Evolutionary conservation across 2,113 vertebrate species (phyloP), one percentile per base, ranked within the genome.

Genomic region (Lipophrys pholis): DNA sequence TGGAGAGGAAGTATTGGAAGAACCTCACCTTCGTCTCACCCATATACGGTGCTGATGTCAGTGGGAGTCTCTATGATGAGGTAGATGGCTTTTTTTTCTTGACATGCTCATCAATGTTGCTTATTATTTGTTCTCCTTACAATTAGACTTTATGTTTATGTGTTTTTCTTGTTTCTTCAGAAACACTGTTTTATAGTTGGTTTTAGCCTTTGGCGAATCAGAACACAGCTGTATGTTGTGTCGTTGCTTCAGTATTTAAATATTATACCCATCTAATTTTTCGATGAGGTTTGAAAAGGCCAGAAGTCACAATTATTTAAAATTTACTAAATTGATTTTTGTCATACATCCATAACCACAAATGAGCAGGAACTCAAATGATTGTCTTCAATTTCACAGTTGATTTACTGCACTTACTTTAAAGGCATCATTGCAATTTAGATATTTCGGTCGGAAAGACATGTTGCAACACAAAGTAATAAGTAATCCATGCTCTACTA

Each of bases 1-100:
- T 99, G 64, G 97, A 99, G 86, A 94, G 97, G 58, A 99, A 99
- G 73, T 99, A 99, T 73, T 99, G 97, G 97, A 99, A 97, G 88
- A 99, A 99, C 82, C 94, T 99, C 38, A 99, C 97, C 0, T 99
- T 99, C 64, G 97, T 98, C n/a, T 95, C 97, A 1, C 96, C 97
- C 2, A 99, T 99, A 76, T 99, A 99, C 0, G 97, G 97, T 48
- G 97, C 97, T 41, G 97, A 99, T 45, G 97, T 99, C 86, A 97
- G 96, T 6, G 97, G 97, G 36, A 97, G 95, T 0, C 94, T 99
- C 5, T 99, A 99, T 10, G 96, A 99, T 82, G 95, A 97, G 95
- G 97, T 99, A 64, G 52, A 51, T 36, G 1, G 17, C 2, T 43
- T 30, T 30, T 30, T 46, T 61, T 35, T 21, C n/a, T 16, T 59